Evolutionary conservation across 2,888 invertebrate species (phyloP), one percentile per base, ranked within the genome.

Genomic region (Cerceris ruficornis): DNA sequence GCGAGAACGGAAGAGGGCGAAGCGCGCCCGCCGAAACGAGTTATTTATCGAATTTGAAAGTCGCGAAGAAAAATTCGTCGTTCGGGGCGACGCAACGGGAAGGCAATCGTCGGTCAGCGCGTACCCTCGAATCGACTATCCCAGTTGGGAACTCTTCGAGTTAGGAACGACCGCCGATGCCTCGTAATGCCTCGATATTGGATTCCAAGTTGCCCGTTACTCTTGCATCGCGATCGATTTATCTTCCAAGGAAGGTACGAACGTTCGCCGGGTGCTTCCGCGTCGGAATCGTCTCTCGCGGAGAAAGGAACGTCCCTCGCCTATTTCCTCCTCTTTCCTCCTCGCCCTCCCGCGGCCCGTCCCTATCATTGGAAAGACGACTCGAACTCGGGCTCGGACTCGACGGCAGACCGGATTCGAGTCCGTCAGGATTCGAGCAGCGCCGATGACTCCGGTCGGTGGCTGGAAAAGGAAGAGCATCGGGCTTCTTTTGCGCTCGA

Each of bases 101-200:
- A 9, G 55, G 62, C 54, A 15, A 28, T 28, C 28, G 28, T 28
- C 13, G 28, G 8, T 41, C 55, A 71, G 71, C 75, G 74, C 81
- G 76, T 79, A 74, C 49, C 69, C 28, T 65, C 67, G 49, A 73
- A 70, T 69, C 57, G 75, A 71, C 75, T 69, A 67, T 80, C 54
- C 75, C 75, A 77, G 64, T 80, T 82, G 66, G 67, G 75, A 83
- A 80, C 77, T 77, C 75, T 62, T 76, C 77, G 75, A 80, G 68
- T 82, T 60, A 71, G 60, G 49, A 72, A 62, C 69, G 66, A 62
- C 50, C 69, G 50, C 60, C 75, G 69, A 60, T 17, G 42, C 59
- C 1, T 50, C 73, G 69, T 50, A 65, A 64, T 60, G 60, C 57
- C 15, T 55, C 73, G 70, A 69, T 80, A 79, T 80, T 69, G 71